Percentiles rank a stretch among this genome's conserved stretches.
phyloP scores from a whole-genome alignment of 1,140 invertebrate species.

The Drosophila biarmipes region DNA sequence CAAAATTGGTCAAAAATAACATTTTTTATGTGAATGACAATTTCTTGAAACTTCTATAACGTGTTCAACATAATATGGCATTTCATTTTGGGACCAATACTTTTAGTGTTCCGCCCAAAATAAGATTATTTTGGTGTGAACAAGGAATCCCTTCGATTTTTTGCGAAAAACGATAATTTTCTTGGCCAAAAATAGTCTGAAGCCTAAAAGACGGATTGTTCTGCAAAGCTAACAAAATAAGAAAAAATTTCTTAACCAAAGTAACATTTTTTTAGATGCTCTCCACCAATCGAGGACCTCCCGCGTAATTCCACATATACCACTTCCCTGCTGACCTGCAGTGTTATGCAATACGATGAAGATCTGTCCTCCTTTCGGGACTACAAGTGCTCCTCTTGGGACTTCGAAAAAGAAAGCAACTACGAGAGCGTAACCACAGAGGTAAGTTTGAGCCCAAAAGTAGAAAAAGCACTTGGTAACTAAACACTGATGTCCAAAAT shows the following conservation, averaged over 20 bases:
- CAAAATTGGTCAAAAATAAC: too few species aligned
- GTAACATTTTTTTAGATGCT: conserved; percentile 9
- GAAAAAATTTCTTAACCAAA: neutral
- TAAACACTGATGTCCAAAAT: conserved; percentile 34
- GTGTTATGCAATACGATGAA: conserved; percentile 8
- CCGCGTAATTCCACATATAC: neutral
- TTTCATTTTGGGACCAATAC: too few species aligned
- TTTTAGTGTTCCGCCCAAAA: too few species aligned
- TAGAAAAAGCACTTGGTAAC: conserved; percentile 19
- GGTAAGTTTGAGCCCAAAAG: conserved; percentile 78
- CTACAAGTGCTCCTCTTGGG: conserved; percentile 81
- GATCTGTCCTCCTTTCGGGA: conserved; percentile 1
- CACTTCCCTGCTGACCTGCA: neutral
- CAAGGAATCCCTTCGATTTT: too few species aligned
- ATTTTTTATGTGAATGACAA: too few species aligned
- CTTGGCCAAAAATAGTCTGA: too few species aligned
- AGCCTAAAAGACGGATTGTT: too few species aligned
- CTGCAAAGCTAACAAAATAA: too few species aligned
- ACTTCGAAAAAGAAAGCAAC: conserved; percentile 84
- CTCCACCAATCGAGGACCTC: neutral
- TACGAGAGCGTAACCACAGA: conserved; percentile 86
- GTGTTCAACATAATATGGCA: too few species aligned
- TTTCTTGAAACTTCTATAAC: too few species aligned
- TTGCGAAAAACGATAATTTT: too few species aligned
- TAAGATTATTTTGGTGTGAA: too few species aligned